phyloP scores from a whole-genome alignment of 2,888 invertebrate species.

The Disparrhopalites patrizii region DNA sequence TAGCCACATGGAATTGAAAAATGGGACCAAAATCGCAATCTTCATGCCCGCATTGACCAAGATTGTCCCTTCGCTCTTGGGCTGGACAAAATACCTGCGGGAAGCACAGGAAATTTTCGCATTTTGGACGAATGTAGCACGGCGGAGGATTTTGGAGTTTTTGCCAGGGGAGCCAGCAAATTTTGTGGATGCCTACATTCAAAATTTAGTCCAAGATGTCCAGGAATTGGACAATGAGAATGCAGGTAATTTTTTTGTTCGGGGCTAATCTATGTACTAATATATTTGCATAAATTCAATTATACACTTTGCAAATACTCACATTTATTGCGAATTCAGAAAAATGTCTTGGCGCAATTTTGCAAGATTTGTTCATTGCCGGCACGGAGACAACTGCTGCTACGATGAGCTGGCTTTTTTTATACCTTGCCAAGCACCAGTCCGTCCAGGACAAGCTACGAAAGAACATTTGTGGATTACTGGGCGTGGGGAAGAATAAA shows the following conservation, averaged over 20 bases:
- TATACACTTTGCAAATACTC: not conserved
- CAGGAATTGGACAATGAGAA: too few species aligned
- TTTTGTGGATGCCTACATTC: constrained; percentile 29
- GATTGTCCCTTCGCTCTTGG: constrained; percentile 29
- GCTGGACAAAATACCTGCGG: constrained; percentile 35
- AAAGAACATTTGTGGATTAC: constrained; percentile 21
- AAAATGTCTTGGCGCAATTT: constrained; percentile 27
- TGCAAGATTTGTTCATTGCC: constrained; percentile 42
- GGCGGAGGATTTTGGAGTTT: constrained; percentile 6
- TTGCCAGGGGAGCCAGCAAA: not conserved
- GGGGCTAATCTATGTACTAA: not conserved
- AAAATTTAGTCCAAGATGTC: too few species aligned
- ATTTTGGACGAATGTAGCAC: constrained; percentile 35
- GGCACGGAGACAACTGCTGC: constrained; percentile 39
- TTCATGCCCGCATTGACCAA: constrained; percentile 39
- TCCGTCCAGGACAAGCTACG: constrained; percentile 27
- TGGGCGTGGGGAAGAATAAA: not conserved
- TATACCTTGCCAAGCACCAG: constrained; percentile 31
- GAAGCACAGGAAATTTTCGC: constrained; percentile 37
- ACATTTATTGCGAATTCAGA: constrained; percentile 13
- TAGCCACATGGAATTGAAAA: constrained; percentile 38
- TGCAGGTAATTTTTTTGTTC: too few species aligned
- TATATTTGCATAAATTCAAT: not conserved
- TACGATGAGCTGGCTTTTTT: constrained; percentile 34
- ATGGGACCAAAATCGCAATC: constrained; percentile 32